Conservation (phyloP, 2,797 vertebrate genomes). For the Hafferia zeledoni region DNA sequence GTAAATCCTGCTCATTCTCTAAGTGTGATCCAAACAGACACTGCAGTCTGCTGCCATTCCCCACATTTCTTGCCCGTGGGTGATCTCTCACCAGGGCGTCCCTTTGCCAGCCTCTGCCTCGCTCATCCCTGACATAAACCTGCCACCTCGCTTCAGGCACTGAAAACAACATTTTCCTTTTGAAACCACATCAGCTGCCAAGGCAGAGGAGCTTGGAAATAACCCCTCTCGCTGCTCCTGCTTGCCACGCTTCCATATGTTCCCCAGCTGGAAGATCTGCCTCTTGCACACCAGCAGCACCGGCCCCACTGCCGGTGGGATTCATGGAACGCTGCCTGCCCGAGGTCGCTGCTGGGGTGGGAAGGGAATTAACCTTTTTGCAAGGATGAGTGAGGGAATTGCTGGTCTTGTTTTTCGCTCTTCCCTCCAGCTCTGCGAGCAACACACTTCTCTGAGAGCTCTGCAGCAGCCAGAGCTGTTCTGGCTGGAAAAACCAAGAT, state of each 20-base stretch:
- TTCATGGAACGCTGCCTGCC: fast-evolving
- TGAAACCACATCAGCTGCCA: not conserved
- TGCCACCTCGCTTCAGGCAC: not conserved
- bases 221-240: not conserved
- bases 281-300: not conserved
- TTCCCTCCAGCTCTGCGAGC: not conserved
- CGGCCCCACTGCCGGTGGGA: not conserved
- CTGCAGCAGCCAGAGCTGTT: not conserved
- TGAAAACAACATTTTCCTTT: not conserved
- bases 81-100: not conserved
- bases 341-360: not conserved
- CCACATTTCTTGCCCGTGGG: not conserved
- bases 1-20: not conserved
- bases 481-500: not conserved
- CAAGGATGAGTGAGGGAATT: not conserved
- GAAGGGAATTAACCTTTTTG: not conserved
- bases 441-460: not conserved
- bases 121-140: not conserved
- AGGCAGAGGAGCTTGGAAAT: not conserved
- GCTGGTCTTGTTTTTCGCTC: not conserved
- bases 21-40: not conserved
- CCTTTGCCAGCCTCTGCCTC: not conserved
- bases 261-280: slow-evolving; percentile 3
- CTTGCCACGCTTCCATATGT: not conserved
- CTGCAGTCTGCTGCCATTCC: not conserved